Evolutionary conservation across 2,113 vertebrate genomes (phyloP), one percentile per base, ranked within the genome.

Genomic region (Eptesicus fuscus): DNA sequence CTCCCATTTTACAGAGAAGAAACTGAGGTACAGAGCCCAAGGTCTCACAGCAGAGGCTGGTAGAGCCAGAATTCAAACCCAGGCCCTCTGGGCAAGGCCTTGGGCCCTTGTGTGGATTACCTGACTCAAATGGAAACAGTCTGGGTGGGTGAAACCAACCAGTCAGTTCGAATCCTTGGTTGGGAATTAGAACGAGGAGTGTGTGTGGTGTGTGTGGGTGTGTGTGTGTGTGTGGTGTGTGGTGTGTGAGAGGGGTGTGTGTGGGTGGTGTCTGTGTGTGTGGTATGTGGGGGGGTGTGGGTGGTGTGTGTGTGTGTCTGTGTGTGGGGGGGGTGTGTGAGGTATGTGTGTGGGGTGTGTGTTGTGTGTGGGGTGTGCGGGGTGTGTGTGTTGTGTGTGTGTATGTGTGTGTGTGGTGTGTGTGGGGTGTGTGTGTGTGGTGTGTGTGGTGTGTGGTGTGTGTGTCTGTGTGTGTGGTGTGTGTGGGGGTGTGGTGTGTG

Each of bases 1-100:
- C 16, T 2, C 22, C 28, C 32, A 63, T 32, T 76, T 91, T 44
- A 47, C 35, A 91, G 92, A 83, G 14, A 88, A 88, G 53, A 84
- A 65, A 47, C 65, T 40, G 28, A 93, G 9, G 4, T 37, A 40
- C 28, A 63, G 13, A 76, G 11, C 78, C 40, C 16, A 35, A 14
- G 4, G 9, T 37, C 77, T 78, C 35, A 71, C 18, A 88, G 23
- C 5, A 37, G 44, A 28, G 51, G 18, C 9, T 42, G 9, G 7
- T 51, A 3, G 32, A 78, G 77, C 37, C 42, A 32, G 47, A 76
- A 76, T 6, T 53, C 56, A 67, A 90, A n/a, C 53, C 32, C 14
- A 22, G 37, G 22, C 53, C 49, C 3, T 53, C 65, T 65, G 37
- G 40, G 42, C 49, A 18, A 69, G 32, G 28, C 22, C 28, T 5